Conservation (phyloP, 2,797 vertebrate genomes). For the Sebastolobus altivelis region DNA sequence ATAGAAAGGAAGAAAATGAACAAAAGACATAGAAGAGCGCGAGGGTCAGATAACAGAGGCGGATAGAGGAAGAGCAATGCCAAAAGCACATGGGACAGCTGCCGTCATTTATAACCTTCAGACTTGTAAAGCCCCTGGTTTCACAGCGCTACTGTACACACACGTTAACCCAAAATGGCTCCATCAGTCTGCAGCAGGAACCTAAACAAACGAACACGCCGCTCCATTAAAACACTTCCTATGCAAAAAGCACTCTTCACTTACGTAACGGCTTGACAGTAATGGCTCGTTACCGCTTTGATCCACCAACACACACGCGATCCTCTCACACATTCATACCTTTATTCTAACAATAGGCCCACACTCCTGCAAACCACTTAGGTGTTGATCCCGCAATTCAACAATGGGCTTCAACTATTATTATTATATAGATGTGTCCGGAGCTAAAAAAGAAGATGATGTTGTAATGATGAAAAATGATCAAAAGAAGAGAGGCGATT, state of each 20-base stretch:
- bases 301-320: conserved; percentile 76
- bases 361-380: conserved; percentile 61
- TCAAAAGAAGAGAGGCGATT: conserved; percentile 18
- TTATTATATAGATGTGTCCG: background rate
- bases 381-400: conserved; percentile 61
- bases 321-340: conserved; percentile 72
- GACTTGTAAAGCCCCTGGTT: conserved; percentile 8
- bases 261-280: conserved; percentile 76
- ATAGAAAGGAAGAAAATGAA: conserved; percentile 45
- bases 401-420: conserved; percentile 27
- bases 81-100: conserved; percentile 40
- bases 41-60: conserved; percentile 58
- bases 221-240: conserved; percentile 62
- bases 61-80: conserved; percentile 47
- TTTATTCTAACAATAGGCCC: conserved; percentile 74
- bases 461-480: conserved; percentile 13
- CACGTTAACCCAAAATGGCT: conserved; percentile 45
- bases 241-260: conserved; percentile 70
- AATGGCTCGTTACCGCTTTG: conserved; percentile 80
- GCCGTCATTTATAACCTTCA: conserved; percentile 61
- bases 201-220: conserved; percentile 53
- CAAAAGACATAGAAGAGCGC: conserved; percentile 29
- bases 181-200: conserved; percentile 47
- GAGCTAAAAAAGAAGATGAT: background rate
- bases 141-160: background rate